Base-by-base conservation (phyloP, 1,140 invertebrate genomes). In the Aporrectodea caliginosa region DNA sequence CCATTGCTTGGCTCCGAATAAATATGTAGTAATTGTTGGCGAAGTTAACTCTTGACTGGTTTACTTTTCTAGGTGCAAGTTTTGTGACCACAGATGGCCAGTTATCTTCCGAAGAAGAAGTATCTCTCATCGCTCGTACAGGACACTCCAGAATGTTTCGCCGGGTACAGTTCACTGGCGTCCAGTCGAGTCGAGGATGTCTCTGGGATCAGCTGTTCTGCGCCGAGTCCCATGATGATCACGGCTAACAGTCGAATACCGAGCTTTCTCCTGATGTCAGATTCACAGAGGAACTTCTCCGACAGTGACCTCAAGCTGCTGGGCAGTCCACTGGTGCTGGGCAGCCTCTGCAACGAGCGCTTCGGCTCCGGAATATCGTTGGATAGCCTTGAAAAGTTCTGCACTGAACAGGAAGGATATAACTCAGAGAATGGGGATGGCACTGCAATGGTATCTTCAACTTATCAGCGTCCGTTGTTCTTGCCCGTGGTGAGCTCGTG, bases 101-200 rank as follows among this genome's bases (percentile, higher is more conserved):
- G 35, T 43, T 68, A 76, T 58, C 75, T 35, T 22, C 75, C 75
- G 34, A 76, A 76, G 75, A 76, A 76, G 43, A 76, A 76, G 35
- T 76, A 76, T 35, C 35, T 76, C 22, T 76, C 75, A 35, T 35
- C 34, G 35, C 73, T 74, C 30, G 30, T 30, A 31, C 75, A 76
- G 32, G 30, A 32, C 16, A 27, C 33, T 12, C 29, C 22, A 30
- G 33, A 35, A 1, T 27, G 43, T 16, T n/a, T 35, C 1, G 35
- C 29, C 27, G n/a, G 29, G 16, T 29, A 2, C 1, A 32, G 35
- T 12, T 32, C n/a, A 12, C 33, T 43, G 29, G 32, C 16, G 29
- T 35, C 33, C 2, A n/a, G 16, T 1, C 75, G 43, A 43, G 22
- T 29, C 6, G 32, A 35, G n/a, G n/a, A 76, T 34, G 31, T 27